phyloP scores from a whole-genome alignment of 2,113 vertebrate species.

The Hippocampus guttulatus region DNA sequence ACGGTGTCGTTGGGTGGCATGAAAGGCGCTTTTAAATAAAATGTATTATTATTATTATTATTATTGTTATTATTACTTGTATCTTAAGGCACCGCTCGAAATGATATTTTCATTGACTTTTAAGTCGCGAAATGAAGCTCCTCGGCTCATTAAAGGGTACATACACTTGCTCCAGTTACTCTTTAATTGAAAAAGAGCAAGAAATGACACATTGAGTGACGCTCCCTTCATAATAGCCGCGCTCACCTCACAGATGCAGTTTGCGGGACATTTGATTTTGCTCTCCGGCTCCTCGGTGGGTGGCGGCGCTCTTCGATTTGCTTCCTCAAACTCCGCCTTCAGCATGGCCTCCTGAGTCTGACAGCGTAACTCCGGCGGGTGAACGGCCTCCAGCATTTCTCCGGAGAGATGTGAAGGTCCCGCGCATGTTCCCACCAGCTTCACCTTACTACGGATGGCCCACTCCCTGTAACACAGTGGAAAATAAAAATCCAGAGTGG shows the following conservation, averaged over 20 bases:
- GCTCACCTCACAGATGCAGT: constrained; percentile 77
- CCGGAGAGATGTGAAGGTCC: constrained; percentile 74
- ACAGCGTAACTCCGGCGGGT: constrained; percentile 78
- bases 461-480: constrained; percentile 61
- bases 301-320: constrained; percentile 15
- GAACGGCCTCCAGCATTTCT: constrained; percentile 77
- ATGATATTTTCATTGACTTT: not conserved
- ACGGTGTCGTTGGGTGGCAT: no score
- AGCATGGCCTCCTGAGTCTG: constrained; percentile 66
- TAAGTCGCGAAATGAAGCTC: not conserved
- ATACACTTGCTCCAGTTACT: no score
- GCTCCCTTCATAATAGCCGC: not conserved
- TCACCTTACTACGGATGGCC: constrained; percentile 69
- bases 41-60: no score
- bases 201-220: not conserved
- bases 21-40: no score
- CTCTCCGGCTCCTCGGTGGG: constrained; percentile 20
- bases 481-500: not conserved
- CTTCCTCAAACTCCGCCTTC: constrained; percentile 66
- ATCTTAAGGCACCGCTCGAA: no score
- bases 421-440: constrained; percentile 71
- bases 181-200: no score
- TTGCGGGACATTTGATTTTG: constrained; percentile 71
- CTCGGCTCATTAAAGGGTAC: no score
- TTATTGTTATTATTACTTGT: no score